Percentiles rank a stretch among this genome's conserved stretches.
Conservation (phyloP, 23 tunicate species). For the Aplidium turbinatum region DNA sequence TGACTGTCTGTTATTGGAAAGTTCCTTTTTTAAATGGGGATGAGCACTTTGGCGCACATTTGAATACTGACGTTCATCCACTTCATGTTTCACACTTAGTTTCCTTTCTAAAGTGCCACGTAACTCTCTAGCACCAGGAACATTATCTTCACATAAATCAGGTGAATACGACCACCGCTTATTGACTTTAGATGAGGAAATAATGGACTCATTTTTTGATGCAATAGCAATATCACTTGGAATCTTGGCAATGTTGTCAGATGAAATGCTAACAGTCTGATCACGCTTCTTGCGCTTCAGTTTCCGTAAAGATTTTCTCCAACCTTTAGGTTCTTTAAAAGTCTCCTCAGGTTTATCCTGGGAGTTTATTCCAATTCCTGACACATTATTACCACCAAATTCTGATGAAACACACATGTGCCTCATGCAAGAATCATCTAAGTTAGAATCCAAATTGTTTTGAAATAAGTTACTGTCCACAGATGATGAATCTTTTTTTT, state of each 20-base stretch:
- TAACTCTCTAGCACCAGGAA: constrained; percentile 55
- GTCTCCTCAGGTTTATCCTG: constrained; percentile 8
- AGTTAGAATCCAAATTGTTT: too few relatives aligned
- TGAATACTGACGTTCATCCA: constrained; percentile 20
- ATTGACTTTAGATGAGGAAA: constrained; percentile 13
- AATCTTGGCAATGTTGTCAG: constrained; percentile 42
- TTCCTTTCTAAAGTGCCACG: constrained; percentile 53
- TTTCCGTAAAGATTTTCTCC: constrained; percentile 76
- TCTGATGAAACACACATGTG: not conserved
- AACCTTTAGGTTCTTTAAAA: constrained; percentile 57
- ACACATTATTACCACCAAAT: not conserved
- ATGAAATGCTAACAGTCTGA: constrained; percentile 39
- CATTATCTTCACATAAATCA: constrained; percentile 56
- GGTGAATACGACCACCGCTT: constrained; percentile 86
- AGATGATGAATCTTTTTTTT: constrained; percentile 1
- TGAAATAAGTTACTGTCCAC: not conserved
- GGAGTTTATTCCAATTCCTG: not conserved
- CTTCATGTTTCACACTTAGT: constrained; percentile 50
- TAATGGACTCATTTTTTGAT: not conserved
- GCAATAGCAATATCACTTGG: not conserved
- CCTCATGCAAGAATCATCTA: too few relatives aligned
- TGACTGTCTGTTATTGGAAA: too few relatives aligned
- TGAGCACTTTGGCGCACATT: too few relatives aligned
- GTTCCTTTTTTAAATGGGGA: too few relatives aligned
- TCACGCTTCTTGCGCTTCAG: constrained; percentile 41